Conservation (phyloP, 2,113 vertebrate species). For the Deroptyus accipitrinus region DNA sequence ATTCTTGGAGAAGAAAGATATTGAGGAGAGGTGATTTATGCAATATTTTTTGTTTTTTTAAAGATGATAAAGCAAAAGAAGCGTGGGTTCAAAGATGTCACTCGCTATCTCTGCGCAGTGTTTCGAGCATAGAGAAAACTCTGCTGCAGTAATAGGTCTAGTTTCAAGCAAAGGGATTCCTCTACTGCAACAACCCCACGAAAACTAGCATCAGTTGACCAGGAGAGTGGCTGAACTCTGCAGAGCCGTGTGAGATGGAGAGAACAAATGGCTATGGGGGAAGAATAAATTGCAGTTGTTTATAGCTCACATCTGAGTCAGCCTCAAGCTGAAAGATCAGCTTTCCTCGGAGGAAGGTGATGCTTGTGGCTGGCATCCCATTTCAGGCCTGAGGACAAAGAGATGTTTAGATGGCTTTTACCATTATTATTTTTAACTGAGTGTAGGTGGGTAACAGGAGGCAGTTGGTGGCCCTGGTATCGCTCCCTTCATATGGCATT, state of each 20-base stretch:
- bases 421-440: slow-evolving; percentile 19
- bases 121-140: background rate
- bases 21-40: background rate
- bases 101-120: background rate
- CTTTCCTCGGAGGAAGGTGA: background rate
- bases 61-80: background rate
- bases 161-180: background rate
- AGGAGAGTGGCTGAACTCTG: background rate
- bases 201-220: too few relatives aligned
- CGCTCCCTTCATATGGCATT: background rate
- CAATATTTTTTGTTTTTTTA: background rate
- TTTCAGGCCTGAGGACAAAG: slow-evolving; percentile 22
- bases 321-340: slow-evolving; percentile 6
- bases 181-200: background rate
- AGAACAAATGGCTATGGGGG: background rate
- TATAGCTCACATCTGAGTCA: slow-evolving; percentile 2
- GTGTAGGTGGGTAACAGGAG: slow-evolving; percentile 7
- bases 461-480: background rate
- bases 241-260: background rate
- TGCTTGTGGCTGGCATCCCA: background rate
- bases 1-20: background rate
- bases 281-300: slow-evolving; percentile 15
- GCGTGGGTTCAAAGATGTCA: accelerated
- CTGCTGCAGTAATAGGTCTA: background rate
- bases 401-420: background rate